These are phyloP conservation scores for Drosophila pullipes DNA, from an alignment of 2,888 invertebrate genomes.

Conservation along the genomic window DNA sequence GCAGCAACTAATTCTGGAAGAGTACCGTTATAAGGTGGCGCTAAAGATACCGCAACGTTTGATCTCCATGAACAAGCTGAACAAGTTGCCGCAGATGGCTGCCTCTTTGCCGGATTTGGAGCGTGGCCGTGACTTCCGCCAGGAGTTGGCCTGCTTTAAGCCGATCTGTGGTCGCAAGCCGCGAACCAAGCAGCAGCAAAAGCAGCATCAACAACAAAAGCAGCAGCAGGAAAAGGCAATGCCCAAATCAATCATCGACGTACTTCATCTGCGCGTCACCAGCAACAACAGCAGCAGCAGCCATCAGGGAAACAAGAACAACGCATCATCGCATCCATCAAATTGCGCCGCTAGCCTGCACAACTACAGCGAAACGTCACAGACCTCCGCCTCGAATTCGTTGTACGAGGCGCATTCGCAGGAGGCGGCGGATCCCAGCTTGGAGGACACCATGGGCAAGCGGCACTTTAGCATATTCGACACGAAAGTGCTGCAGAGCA, in stretches of 20 bases:
- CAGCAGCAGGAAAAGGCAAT: constrained; percentile 30
- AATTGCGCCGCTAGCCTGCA: constrained; percentile 52
- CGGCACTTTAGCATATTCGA: constrained; percentile 87
- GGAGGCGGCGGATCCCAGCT: constrained; percentile 49
- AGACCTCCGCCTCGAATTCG: constrained; percentile 80
- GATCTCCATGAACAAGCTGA: constrained; percentile 92
- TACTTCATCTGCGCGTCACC: constrained; percentile 84
- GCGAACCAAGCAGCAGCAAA: constrained; percentile 24
- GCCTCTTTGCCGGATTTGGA: constrained; percentile 92
- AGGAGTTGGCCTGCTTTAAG: constrained; percentile 60
- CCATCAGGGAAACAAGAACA: constrained; percentile 6
- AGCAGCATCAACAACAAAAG: constrained; percentile 7
- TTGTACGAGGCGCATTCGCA: constrained; percentile 69
- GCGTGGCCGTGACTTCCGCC: constrained; percentile 83
- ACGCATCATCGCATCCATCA: neutral
- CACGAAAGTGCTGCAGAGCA: constrained; percentile 90
- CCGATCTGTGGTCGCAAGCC: constrained; percentile 54
- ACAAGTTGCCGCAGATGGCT: constrained; percentile 87
- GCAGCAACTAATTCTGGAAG: constrained; percentile 87
- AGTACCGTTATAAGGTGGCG: constrained; percentile 93
- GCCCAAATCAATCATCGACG: constrained; percentile 84
- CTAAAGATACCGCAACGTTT: constrained; percentile 92
- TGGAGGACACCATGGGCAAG: constrained; percentile 57
- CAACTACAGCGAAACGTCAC: constrained; percentile 73
- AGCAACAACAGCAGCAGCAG: constrained; percentile 60